Evolutionary conservation across 1,140 invertebrate genomes (phyloP), one percentile per base, ranked within the genome.

Genomic region (Galendromus occidentalis): DNA sequence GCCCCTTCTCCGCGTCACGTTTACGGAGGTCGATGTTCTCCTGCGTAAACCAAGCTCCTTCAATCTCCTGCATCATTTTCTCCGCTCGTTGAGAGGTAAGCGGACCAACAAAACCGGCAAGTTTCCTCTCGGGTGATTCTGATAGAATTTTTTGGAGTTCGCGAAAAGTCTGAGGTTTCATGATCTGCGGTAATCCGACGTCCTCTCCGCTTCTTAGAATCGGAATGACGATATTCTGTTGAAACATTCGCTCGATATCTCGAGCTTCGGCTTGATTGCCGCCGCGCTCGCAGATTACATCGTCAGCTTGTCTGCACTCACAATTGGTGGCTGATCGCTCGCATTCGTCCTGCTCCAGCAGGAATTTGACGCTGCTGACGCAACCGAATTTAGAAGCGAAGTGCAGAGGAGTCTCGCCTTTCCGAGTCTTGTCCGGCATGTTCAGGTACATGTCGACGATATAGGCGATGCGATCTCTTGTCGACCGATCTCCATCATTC

Each of bases 391-490:
- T 94, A 1, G 82, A 82, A 17, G 90, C 89, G 79, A 94, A 89
- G 78, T 95, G 91, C 12, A 95, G 76, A 0, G 91, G 89, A 0
- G 89, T 92, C 73, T 94, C 89, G 75, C 88, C 69, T 41, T 65
- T 42, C 75, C 75, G 67, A 30, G 66, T 69, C 41, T 91, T 92
- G 72, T 94, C 90, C 0, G 91, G 90, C 44, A 87, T 93, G 76
- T 96, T 96, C n/a, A 96, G 79, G 75, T 93, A 96, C 9, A 90
- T 80, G 76, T 94, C 91, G 20, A 89, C 72, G n/a, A 94, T 75
- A 69, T 86, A 84, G 44, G 80, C 72, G 14, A 82, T 81, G 70
- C 85, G 79, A 42, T 81, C 75, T 66, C 73, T 71, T 41, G 75
- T 70, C 28, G 70, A 72, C 17, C 71, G 67, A 17, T 73, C 71